Base-by-base conservation (phyloP, 92 coral and sea anemone species). In the Phenganax stokvisi region DNA sequence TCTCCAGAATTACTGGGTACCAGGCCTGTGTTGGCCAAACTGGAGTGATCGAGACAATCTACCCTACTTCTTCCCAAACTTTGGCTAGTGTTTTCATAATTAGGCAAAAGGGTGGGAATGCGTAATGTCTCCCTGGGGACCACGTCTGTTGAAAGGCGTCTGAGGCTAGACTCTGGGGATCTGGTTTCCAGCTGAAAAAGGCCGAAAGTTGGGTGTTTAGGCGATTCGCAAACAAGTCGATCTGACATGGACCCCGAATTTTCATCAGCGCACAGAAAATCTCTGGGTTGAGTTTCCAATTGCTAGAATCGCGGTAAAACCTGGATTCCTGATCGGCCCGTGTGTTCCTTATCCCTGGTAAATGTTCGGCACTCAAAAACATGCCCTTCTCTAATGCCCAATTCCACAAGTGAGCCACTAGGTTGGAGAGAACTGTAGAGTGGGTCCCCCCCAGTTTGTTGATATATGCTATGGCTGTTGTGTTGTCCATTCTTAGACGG, bases 11-110 rank as follows among this genome's bases (percentile, higher is more conserved):
- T 44, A 65, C 76, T 27, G 78, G 53, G 47, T 84, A 84, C 84
- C 85, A 84, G 13, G 84, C 56, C 85, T 78, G 85, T 12, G 84
- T 54, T 66, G 85, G 87, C 85, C 80, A 85, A 51, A 85, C 80
- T 0, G 84, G 87, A 70, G 70, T 64, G 20, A 79, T 52, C n/a
- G 77, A 17, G 51, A 58, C 17, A 13, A 59, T 59, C 7, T 59
- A 2, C 3, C 65, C 65, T 20, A 2, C 65, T 59, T 59, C n/a
- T 7, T 59, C 65, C 65, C 65, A 20, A 30, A 78, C 16, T 27
- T 84, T 79, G 58, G 10, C 72, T 57, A 85, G 58, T 51, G 83
- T 76, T 12, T 80, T 80, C 61, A 53, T 44, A 28, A 80, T 62
- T 7, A 59, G 65, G 65, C 65, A 59, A 25, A 59, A 59, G 7